phyloP scores from a whole-genome alignment of 2,888 invertebrate species.

The Andrena hattorfiana region DNA sequence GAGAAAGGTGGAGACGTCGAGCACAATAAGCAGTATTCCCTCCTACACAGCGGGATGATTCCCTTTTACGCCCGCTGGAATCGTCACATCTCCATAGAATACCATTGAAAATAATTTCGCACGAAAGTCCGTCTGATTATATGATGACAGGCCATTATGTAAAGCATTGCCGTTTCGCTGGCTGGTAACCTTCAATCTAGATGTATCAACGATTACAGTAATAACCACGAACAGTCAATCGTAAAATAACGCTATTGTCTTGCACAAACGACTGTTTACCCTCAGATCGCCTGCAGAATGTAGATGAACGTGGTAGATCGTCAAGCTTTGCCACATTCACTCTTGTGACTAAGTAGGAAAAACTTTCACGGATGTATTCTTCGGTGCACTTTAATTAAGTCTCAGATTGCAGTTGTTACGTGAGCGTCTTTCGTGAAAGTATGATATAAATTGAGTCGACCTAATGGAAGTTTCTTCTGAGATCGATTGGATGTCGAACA shows the following conservation, averaged over 20 bases:
- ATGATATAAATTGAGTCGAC: neutral
- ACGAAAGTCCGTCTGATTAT: slow-evolving; percentile 27
- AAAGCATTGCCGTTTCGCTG: slow-evolving; percentile 26
- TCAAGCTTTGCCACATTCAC: neutral
- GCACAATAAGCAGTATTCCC: slow-evolving; percentile 26
- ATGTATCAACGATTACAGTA: slow-evolving; percentile 23
- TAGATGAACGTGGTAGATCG: neutral
- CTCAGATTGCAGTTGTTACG: slow-evolving; percentile 22
- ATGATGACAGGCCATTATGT: slow-evolving; percentile 46
- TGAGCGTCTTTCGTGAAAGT: slow-evolving; percentile 19
- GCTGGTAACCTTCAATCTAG: slow-evolving; percentile 14
- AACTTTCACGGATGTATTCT: slow-evolving; percentile 12
- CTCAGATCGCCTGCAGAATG: neutral
- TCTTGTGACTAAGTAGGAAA: neutral
- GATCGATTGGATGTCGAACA: neutral
- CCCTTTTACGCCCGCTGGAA: slow-evolving; percentile 18
- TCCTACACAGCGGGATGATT: slow-evolving; percentile 32
- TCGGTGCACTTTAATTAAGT: slow-evolving; percentile 2
- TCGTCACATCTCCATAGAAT: slow-evolving; percentile 37
- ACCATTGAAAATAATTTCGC: slow-evolving; percentile 30
- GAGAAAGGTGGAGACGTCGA: slow-evolving; percentile 26
- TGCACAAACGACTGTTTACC: slow-evolving; percentile 2
- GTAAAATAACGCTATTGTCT: slow-evolving; percentile 7
- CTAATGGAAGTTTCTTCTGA: neutral
- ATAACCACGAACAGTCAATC: slow-evolving; percentile 34